Evolutionary conservation across 2,888 invertebrate genomes (phyloP).

Genomic region (Unio pictorum): DNA sequence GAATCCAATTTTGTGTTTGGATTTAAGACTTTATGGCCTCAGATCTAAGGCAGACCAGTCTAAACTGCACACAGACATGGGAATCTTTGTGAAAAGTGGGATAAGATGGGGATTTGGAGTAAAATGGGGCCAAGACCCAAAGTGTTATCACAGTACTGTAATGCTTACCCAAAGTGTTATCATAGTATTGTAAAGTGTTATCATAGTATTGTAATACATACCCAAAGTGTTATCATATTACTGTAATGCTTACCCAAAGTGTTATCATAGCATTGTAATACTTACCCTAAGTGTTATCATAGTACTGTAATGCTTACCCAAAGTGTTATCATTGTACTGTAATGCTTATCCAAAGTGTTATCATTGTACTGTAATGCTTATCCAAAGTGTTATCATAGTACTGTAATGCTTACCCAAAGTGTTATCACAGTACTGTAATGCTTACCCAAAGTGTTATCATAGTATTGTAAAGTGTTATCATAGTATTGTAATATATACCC

Average conservation of each 20-base stretch:
- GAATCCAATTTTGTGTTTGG: no score
- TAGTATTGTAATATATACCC: constrained; percentile 78
- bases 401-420: constrained; percentile 77
- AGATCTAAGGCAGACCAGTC: no score
- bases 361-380: constrained; percentile 82
- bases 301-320: constrained; percentile 77
- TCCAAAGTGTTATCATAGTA: constrained; percentile 92
- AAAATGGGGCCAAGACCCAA: constrained; percentile 70
- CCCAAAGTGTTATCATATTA: no score
- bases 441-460: constrained; percentile 84
- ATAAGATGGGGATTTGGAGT: no score
- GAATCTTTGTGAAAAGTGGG: no score
- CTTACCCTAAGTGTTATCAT: constrained; percentile 85
- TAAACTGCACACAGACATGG: no score
- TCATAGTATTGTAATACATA: constrained; percentile 81
- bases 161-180: constrained; percentile 81
- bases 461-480: no score
- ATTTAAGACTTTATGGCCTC: no score
- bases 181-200: constrained; percentile 79
- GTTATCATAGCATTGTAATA: constrained; percentile 83
- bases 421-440: constrained; percentile 83
- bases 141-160: constrained; percentile 88
- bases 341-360: constrained; percentile 79
- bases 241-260: constrained; percentile 77
- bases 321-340: constrained; percentile 91